These are phyloP conservation scores for Leptopilina boulardi DNA, from an alignment of 1,140 invertebrate genomes.

Conservation along the genomic window DNA sequence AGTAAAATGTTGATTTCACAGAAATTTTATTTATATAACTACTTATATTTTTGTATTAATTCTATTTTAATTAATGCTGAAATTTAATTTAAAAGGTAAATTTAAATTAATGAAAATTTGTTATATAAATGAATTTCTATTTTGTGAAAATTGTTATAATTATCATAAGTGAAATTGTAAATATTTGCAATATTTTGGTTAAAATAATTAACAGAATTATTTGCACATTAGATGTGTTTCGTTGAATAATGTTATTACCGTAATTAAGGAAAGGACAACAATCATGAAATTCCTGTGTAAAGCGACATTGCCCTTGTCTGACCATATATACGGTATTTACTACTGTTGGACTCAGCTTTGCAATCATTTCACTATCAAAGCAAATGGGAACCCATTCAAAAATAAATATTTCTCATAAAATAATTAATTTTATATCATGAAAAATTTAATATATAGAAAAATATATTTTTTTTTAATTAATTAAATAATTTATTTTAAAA, in stretches of 20 bases:
- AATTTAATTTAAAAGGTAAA: too few relatives aligned
- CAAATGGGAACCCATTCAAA: not conserved
- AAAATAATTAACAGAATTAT: slow-evolving; percentile 15
- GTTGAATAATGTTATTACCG: slow-evolving; percentile 17
- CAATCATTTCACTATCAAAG: not conserved
- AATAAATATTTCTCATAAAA: not conserved
- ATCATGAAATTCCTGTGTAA: slow-evolving; percentile 4
- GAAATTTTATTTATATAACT: too few relatives aligned
- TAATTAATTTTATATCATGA: too few relatives aligned
- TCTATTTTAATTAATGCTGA: too few relatives aligned
- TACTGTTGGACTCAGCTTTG: not conserved
- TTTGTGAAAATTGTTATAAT: not conserved
- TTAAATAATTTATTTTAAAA: too few relatives aligned
- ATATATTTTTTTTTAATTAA: too few relatives aligned
- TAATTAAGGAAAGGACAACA: slow-evolving; percentile 17
- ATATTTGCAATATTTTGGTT: not conserved
- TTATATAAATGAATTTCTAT: too few relatives aligned
- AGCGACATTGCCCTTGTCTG: not conserved
- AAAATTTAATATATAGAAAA: too few relatives aligned
- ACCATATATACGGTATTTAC: not conserved
- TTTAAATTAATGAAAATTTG: too few relatives aligned
- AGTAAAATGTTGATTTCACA: too few relatives aligned
- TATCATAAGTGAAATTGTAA: not conserved
- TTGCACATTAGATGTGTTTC: slow-evolving; percentile 4
- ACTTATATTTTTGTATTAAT: too few relatives aligned